Evolutionary conservation across 2,113 vertebrate genomes (phyloP).

Genomic region (Ciconia boyciana): DNA sequence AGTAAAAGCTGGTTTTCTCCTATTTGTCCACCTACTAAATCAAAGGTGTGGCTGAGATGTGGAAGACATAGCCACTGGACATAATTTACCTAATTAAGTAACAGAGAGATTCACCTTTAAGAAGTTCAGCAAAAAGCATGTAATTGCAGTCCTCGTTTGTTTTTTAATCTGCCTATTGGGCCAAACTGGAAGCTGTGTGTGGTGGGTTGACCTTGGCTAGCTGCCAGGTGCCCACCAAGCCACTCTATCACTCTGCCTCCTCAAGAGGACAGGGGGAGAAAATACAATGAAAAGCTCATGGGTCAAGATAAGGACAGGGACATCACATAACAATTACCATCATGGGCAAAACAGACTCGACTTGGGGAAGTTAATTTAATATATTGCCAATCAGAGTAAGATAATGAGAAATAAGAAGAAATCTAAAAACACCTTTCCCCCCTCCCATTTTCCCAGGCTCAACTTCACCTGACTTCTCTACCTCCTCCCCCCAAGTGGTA

Average conservation of each 20-base stretch:
- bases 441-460: not conserved
- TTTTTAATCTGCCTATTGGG: not conserved
- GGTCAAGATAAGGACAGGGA: not conserved
- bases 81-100: not conserved
- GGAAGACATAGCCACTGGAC: not conserved
- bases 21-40: not conserved
- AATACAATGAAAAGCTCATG: not conserved
- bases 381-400: not conserved
- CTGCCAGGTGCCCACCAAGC: not conserved
- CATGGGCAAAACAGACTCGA: not conserved
- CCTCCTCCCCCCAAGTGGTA: fast-evolving
- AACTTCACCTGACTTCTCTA: not conserved
- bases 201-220: not conserved
- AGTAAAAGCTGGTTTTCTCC: not conserved
- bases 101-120: not conserved
- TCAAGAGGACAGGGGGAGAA: not conserved
- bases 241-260: not conserved
- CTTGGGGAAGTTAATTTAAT: not conserved
- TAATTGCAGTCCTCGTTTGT: not conserved
- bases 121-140: not conserved
- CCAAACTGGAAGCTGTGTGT: not conserved
- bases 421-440: not conserved
- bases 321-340: not conserved
- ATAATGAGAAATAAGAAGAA: not conserved
- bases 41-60: not conserved